phyloP scores from a whole-genome alignment of 2,113 vertebrate genomes.

The Callipepla californica region DNA sequence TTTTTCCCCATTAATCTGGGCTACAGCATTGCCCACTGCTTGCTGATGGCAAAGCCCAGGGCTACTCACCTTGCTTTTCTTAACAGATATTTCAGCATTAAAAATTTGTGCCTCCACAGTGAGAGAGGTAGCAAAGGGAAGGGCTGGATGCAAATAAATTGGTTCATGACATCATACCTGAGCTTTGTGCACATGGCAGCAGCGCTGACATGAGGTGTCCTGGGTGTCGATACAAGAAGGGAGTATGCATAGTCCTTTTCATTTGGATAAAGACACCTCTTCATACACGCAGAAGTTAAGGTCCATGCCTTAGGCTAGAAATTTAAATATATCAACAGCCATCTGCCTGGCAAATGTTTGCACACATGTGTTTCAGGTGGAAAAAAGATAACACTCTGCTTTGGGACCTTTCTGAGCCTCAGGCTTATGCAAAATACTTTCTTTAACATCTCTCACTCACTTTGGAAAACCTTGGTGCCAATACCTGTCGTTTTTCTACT shows the following conservation, averaged over 20 bases:
- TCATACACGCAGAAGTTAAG: neutral
- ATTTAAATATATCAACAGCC: neutral
- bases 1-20: neutral
- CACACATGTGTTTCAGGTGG: neutral
- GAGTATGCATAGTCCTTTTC: neutral
- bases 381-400: neutral
- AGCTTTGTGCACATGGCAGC: neutral
- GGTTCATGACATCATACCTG: neutral
- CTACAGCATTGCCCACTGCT: neutral
- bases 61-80: neutral
- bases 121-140: neutral
- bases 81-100: neutral
- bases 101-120: neutral
- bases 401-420: neutral
- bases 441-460: neutral
- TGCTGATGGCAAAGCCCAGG: neutral
- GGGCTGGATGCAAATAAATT: neutral
- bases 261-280: neutral
- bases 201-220: neutral
- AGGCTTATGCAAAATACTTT: neutral
- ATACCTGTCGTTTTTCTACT: neutral
- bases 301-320: neutral
- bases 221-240: neutral
- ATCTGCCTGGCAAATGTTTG: constrained; percentile 26
- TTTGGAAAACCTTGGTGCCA: neutral